Percentiles rank a stretch among this genome's conserved stretches.
These are phyloP conservation scores for Laodelphax striatellus DNA, from an alignment of 1,140 invertebrate species.

Conservation along the genomic window DNA sequence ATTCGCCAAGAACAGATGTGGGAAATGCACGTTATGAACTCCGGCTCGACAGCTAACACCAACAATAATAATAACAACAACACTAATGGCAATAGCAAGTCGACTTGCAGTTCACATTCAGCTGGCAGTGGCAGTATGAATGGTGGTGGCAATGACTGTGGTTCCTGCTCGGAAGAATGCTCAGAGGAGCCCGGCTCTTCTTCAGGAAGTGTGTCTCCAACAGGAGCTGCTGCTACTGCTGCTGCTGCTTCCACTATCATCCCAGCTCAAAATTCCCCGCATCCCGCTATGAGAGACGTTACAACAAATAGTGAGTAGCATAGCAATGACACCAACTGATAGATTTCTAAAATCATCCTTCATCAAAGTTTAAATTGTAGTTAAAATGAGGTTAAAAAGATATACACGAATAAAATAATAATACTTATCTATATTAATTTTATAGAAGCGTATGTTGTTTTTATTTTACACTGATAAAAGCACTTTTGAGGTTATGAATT, in stretches of 20 bases:
- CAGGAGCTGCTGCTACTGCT: constrained; percentile 28
- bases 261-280: constrained; percentile 27
- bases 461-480: too few species aligned
- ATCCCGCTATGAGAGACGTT: constrained; percentile 42
- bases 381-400: too few species aligned
- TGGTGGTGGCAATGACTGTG: too few species aligned
- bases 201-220: constrained; percentile 20
- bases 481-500: too few species aligned
- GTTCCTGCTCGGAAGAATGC: too few species aligned
- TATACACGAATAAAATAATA: too few species aligned
- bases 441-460: too few species aligned
- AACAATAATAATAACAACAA: constrained; percentile 15
- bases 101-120: too few species aligned
- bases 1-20: constrained; percentile 75
- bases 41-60: constrained; percentile 22
- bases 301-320: constrained; percentile 31
- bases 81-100: background rate
- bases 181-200: background rate
- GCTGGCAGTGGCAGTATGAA: too few species aligned
- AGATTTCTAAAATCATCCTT: too few species aligned
- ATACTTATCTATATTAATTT: too few species aligned
- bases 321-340: constrained; percentile 1
- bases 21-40: constrained; percentile 44
- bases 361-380: too few species aligned
- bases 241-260: constrained; percentile 11